Evolutionary conservation across 2,888 invertebrate species (phyloP).

Genomic region (Abrostola tripartita): DNA sequence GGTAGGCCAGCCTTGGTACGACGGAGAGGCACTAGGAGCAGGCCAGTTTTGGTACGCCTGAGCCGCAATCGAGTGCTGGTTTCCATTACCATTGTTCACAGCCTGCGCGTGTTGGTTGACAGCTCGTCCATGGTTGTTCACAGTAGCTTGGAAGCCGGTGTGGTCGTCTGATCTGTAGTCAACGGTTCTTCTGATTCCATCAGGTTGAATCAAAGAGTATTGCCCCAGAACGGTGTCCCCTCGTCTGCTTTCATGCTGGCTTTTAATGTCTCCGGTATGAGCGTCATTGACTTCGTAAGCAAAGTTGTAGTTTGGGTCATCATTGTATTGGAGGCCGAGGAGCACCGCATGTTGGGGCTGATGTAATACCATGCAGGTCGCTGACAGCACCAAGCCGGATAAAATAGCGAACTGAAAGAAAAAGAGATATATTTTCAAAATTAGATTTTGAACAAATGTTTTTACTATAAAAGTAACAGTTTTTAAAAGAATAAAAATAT

Average conservation of each 20-base stretch:
- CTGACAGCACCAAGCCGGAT: conserved; percentile 71
- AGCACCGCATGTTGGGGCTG: conserved; percentile 64
- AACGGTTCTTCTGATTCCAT: conserved; percentile 86
- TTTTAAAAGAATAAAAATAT: not conserved
- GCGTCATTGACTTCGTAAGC: conserved; percentile 87
- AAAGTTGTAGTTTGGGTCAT: conserved; percentile 84
- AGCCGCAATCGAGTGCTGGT: conserved; percentile 21
- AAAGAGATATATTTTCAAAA: not conserved
- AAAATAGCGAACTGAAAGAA: conserved; percentile 61
- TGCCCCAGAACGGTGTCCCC: conserved; percentile 87
- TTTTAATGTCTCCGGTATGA: conserved; percentile 87
- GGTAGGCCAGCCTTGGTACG: conserved; percentile 37
- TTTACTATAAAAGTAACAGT: not conserved
- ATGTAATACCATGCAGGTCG: conserved; percentile 75
- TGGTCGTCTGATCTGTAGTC: conserved; percentile 87
- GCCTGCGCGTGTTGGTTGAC: conserved; percentile 14
- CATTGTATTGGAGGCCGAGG: conserved; percentile 59
- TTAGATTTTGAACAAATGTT: not conserved
- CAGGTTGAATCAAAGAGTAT: conserved; percentile 86
- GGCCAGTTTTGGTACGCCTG: conserved; percentile 40
- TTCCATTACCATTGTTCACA: conserved; percentile 25
- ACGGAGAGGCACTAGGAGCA: conserved; percentile 8
- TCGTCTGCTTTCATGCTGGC: conserved; percentile 84
- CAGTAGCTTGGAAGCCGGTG: conserved; percentile 87
- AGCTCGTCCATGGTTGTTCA: conserved; percentile 74